phyloP scores from a whole-genome alignment of 2,888 invertebrate species.

The Tolmerus cingulatus region DNA sequence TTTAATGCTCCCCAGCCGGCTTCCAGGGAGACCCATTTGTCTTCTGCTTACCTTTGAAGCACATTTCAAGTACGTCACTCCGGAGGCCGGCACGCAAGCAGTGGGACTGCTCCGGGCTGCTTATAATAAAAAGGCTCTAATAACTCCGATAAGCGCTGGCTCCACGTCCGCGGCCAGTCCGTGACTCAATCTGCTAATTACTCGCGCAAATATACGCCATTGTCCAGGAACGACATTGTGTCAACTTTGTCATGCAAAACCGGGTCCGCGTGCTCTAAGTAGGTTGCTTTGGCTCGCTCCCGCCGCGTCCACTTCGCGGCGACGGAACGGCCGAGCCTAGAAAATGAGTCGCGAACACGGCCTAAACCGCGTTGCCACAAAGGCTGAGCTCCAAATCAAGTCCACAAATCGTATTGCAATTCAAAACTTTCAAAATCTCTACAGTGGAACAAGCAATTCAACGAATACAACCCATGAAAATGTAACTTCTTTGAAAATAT shows the following conservation, averaged over 20 bases:
- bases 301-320: not conserved
- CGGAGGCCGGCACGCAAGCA: not conserved
- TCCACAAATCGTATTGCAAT: no score
- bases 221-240: slow-evolving; percentile 29
- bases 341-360: not conserved
- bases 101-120: not conserved
- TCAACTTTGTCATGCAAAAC: slow-evolving; percentile 28
- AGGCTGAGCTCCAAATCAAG: not conserved
- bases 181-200: slow-evolving; percentile 33
- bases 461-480: no score
- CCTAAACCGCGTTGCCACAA: not conserved
- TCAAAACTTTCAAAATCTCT: no score
- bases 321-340: not conserved
- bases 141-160: slow-evolving; percentile 3
- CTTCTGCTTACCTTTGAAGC: slow-evolving; percentile 17
- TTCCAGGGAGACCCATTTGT: not conserved
- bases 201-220: slow-evolving; percentile 14
- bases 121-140: slow-evolving; percentile 1
- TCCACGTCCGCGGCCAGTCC: not conserved
- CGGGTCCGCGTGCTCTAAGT: not conserved
- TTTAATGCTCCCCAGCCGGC: not conserved
- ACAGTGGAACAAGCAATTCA: no score
- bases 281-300: not conserved
- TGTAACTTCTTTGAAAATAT: no score
- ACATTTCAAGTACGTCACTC: slow-evolving; percentile 5